Conservation (phyloP, 2,888 invertebrate genomes). For the Rotaria macrura region DNA sequence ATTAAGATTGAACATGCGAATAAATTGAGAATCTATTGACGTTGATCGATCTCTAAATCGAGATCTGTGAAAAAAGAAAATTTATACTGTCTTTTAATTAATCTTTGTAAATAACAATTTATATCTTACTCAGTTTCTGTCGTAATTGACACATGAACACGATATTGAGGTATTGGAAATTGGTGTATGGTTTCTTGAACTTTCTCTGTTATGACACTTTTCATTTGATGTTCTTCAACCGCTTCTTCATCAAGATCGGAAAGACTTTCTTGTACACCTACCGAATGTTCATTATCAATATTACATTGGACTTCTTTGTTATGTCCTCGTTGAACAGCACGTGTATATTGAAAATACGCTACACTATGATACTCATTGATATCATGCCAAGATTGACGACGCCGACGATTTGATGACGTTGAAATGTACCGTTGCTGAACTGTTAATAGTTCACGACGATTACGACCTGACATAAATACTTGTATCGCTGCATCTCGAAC, state of each 20-base stretch:
- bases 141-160: not conserved
- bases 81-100: not conserved
- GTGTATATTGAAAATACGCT: not conserved
- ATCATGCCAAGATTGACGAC: constrained; percentile 12
- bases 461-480: not conserved
- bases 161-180: not conserved
- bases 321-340: not conserved
- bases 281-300: not conserved
- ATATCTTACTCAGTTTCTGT: not conserved
- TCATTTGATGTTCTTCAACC: not conserved
- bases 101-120: not conserved
- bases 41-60: not conserved
- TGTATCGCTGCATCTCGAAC: constrained; percentile 19
- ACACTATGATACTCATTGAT: not conserved
- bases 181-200: not conserved
- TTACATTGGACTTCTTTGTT: not conserved
- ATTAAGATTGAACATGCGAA: not conserved
- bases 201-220: not conserved
- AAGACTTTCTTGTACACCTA: not conserved
- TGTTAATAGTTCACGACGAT: not conserved
- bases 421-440: not conserved
- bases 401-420: not conserved
- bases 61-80: not conserved
- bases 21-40: not conserved
- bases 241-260: not conserved